Percentiles rank a stretch among this genome's conserved stretches.
Evolutionary conservation across 2,797 vertebrate species (phyloP).

Genomic region (Lophius americanus): DNA sequence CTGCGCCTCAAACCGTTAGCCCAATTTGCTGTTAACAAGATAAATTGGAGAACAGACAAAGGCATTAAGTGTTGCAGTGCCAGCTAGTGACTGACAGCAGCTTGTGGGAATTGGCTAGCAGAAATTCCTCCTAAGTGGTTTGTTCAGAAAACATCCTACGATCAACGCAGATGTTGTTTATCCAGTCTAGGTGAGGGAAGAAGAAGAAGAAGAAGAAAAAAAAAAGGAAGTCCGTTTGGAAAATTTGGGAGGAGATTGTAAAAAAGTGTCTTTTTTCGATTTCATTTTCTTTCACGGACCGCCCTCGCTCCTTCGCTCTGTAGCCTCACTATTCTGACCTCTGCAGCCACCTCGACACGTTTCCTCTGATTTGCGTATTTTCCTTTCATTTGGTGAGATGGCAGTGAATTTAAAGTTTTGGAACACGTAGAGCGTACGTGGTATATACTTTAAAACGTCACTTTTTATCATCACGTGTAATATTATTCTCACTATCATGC

Average conservation of each 20-base stretch:
- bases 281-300: conserved; percentile 23
- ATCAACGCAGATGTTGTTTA: conserved; percentile 87
- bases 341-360: conserved; percentile 23
- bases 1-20: conserved; percentile 79
- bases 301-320: conserved; percentile 34
- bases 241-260: conserved; percentile 61
- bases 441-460: too few species aligned
- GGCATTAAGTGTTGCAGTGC: conserved; percentile 87
- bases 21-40: conserved; percentile 89
- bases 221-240: conserved; percentile 68
- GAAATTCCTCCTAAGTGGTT: conserved; percentile 86
- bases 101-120: conserved; percentile 86
- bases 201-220: conserved; percentile 17
- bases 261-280: conserved; percentile 40
- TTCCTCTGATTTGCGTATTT: too few species aligned
- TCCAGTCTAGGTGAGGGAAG: conserved; percentile 73
- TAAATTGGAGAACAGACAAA: conserved; percentile 87
- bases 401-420: too few species aligned
- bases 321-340: conserved; percentile 35
- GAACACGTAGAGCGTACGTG: too few species aligned
- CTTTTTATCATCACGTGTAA: too few species aligned
- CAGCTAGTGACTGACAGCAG: conserved; percentile 86
- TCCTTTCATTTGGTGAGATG: too few species aligned
- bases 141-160: conserved; percentile 84
- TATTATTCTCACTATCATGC: too few species aligned